A percentile compares a stretch with the other conserved stretches of the same genome.
Conservation (phyloP, 2,797 vertebrate species). For the Poecilia picta region DNA sequence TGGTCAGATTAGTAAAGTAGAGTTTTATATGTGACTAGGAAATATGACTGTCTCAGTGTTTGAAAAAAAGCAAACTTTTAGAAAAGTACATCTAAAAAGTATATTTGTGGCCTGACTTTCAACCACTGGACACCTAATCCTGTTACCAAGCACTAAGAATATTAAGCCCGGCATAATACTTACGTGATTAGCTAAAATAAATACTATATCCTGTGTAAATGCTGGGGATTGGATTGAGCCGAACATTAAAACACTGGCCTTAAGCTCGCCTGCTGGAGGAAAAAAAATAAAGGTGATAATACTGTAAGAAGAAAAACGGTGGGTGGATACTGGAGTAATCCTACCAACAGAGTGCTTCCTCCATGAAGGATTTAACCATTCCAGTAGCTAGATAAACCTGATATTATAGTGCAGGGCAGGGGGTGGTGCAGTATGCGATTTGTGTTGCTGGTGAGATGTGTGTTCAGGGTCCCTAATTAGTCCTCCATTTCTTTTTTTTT, state of each 20-base stretch:
- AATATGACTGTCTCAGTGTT: conserved; percentile 44
- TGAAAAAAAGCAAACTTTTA: conserved; percentile 55
- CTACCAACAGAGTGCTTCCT: conserved; percentile 74
- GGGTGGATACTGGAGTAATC: conserved; percentile 71
- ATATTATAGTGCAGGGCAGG: conserved; percentile 58
- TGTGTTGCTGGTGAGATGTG: conserved; percentile 36
- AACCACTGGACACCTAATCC: conserved; percentile 71
- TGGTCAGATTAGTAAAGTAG: conserved; percentile 25
- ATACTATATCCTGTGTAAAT: conserved; percentile 74
- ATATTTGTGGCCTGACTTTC: conserved; percentile 74
- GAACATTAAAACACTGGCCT: conserved; percentile 76
- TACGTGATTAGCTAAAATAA: conserved; percentile 78
- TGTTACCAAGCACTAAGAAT: conserved; percentile 63
- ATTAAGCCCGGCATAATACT: conserved; percentile 63
- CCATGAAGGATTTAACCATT: conserved; percentile 74
- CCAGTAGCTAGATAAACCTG: conserved; percentile 72
- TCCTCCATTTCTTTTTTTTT: conserved; percentile 87
- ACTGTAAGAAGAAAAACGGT: conserved; percentile 63
- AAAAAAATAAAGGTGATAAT: conserved; percentile 60
- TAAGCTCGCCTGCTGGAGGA: conserved; percentile 62
- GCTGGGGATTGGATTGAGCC: conserved; percentile 65
- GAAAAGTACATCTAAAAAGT: conserved; percentile 53
- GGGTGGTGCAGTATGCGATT: conserved; percentile 35
- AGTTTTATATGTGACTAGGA: conserved; percentile 34
- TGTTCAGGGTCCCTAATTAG: conserved; percentile 79